Evolutionary conservation across 2,113 vertebrate genomes (phyloP).

Genomic region (Vanacampus margaritifer): DNA sequence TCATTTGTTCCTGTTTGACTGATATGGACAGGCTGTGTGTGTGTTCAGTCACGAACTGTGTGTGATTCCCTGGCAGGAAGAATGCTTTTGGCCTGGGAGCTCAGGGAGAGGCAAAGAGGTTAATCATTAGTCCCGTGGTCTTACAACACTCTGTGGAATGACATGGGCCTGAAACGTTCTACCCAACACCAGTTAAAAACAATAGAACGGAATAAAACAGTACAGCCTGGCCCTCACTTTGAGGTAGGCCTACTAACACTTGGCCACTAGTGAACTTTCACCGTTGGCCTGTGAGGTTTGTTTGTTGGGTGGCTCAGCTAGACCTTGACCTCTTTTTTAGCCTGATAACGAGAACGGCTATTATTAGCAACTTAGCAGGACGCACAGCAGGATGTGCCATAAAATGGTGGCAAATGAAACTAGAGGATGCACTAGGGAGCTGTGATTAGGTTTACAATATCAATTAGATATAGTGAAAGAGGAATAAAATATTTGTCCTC

Average conservation of each 20-base stretch:
- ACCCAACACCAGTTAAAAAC: conserved; percentile 15
- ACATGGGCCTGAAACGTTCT: conserved; percentile 34
- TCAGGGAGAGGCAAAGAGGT: conserved; percentile 61
- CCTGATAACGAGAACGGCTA: conserved; percentile 16
- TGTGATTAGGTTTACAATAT: background rate
- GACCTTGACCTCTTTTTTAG: conserved; percentile 36
- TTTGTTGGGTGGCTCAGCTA: conserved; percentile 30
- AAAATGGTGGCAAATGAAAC: conserved; percentile 1
- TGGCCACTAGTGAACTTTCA: conserved; percentile 30
- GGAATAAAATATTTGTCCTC: too few species aligned
- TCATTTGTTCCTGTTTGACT: conserved; percentile 11
- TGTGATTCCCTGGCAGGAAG: conserved; percentile 62
- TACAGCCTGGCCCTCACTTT: background rate
- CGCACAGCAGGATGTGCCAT: background rate
- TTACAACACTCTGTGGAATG: conserved; percentile 60
- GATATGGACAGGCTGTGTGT: conserved; percentile 29
- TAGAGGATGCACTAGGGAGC: background rate
- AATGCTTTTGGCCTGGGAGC: conserved; percentile 57
- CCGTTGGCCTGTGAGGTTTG: conserved; percentile 12
- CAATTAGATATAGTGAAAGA: too few species aligned
- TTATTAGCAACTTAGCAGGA: conserved; percentile 43
- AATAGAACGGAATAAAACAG: conserved; percentile 11
- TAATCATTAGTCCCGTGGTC: conserved; percentile 76
- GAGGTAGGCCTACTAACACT: conserved; percentile 3
- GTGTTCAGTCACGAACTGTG: conserved; percentile 62